phyloP scores from a whole-genome alignment of 2,888 invertebrate species.

The Panopea generosa region DNA sequence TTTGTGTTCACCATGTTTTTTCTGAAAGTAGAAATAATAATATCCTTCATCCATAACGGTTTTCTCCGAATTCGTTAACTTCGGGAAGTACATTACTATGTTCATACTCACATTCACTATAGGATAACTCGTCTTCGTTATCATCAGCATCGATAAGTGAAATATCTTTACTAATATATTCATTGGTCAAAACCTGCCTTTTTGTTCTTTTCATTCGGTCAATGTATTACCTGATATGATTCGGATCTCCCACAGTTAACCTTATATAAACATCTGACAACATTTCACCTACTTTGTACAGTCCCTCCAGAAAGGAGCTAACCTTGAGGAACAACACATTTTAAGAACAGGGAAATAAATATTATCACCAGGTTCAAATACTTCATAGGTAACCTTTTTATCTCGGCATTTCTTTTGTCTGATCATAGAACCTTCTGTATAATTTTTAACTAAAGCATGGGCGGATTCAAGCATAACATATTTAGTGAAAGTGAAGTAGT shows the following conservation, averaged over 20 bases:
- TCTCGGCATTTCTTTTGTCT: neutral
- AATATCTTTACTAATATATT: neutral
- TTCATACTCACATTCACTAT: neutral
- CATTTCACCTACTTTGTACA: neutral
- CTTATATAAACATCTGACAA: neutral
- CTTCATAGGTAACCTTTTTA: neutral
- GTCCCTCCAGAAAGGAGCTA: neutral
- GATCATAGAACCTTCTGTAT: too few relatives aligned
- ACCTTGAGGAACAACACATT: neutral
- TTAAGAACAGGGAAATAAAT: conserved; percentile 6
- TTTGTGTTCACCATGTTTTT: neutral
- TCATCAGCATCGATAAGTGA: neutral
- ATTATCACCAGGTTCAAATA: conserved; percentile 1
- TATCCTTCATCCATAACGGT: neutral
- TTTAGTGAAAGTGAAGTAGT: too few relatives aligned
- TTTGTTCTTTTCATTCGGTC: neutral
- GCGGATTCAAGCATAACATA: neutral
- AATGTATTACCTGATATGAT: neutral
- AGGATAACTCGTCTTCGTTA: neutral
- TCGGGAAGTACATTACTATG: neutral
- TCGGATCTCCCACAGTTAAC: too few relatives aligned
- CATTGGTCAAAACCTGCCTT: neutral
- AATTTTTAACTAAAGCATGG: neutral
- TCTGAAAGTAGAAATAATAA: neutral
- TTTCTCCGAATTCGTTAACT: neutral